Evolutionary conservation across 2,113 vertebrate species (phyloP), one percentile per base, ranked within the genome.

Genomic region (Tauraco erythrolophus): DNA sequence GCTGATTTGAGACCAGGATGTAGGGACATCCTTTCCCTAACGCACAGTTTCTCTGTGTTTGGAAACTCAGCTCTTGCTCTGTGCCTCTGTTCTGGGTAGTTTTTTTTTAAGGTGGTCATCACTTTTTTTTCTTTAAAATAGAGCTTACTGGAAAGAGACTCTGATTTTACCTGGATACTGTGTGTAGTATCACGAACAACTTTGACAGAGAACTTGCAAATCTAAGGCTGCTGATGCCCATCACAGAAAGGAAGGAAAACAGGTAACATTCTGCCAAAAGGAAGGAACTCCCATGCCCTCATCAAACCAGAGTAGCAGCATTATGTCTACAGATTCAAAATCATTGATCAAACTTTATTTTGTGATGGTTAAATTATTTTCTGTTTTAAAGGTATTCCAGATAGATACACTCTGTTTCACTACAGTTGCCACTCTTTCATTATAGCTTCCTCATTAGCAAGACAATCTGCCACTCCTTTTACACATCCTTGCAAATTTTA

Each of bases 51-150:
- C 46, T 54, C 11, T 6, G 5, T 48, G 48, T 60, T 77, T 58
- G 35, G 43, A 58, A 83, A 31, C 33, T 65, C 33, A 53, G 28
- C 23, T 75, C 23, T 71, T 54, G 70, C 11, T 78, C 28, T 56
- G 3, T 58, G 51, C 21, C 53, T 77, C 25, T 0, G 0, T 53
- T 60, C 33, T 31, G 14, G 10, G 46, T 48, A 72, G 9, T 14
- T 18, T 48, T 48, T 54, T 82, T 75, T 72, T 30, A 33, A 83
- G n/a, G 53, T 4, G 3, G 21, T 24, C 1, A n/a, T 65, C 39
- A 27, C 3, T 43, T 23, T 14, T 65, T 21, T 43, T 43, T 43
- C 7, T 78, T 74, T 79, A 70, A 76, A 69, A 62, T 31, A 35
- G 10, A 46, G 7, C 27, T 87, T 53, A 66, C 9, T 76, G 46